Evolutionary conservation across 2,797 vertebrate species (phyloP).

Genomic region (Balearica regulorum): DNA sequence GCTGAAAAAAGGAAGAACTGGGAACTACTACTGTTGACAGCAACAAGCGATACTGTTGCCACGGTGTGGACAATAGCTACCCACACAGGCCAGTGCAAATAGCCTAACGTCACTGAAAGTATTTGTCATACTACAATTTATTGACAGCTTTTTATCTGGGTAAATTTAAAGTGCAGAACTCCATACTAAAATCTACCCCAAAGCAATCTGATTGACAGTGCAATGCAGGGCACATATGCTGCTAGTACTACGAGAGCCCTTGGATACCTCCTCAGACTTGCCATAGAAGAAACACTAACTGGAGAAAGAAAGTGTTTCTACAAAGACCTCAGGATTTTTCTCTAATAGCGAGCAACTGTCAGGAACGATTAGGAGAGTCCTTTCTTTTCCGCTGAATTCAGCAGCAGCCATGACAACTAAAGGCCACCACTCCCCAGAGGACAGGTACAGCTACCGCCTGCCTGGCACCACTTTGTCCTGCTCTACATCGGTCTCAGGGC

Average conservation of each 20-base stretch:
- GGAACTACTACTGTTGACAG: not conserved
- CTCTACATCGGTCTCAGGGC: not conserved
- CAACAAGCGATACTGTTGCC: not conserved
- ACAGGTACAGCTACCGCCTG: not conserved
- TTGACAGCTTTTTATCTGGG: not conserved
- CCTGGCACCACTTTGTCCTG: not conserved
- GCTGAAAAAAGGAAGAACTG: not conserved
- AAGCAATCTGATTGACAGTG: not conserved
- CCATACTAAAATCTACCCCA: not conserved
- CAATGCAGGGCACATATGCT: not conserved
- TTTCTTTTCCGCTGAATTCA: not conserved
- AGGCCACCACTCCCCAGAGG: not conserved
- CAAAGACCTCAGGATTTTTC: not conserved
- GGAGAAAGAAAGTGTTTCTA: not conserved
- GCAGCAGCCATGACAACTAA: not conserved
- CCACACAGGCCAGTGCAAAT: not conserved
- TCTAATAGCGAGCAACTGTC: not conserved
- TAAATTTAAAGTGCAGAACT: not conserved
- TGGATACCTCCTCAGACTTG: not conserved
- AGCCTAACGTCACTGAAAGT: not conserved
- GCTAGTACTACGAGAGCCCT: not conserved
- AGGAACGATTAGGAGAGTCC: not conserved
- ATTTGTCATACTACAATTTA: not conserved
- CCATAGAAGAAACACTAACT: not conserved
- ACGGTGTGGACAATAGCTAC: fast-evolving